Evolutionary conservation across 2,797 vertebrate genomes (phyloP).

Genomic region (Crocidura indochinensis): DNA sequence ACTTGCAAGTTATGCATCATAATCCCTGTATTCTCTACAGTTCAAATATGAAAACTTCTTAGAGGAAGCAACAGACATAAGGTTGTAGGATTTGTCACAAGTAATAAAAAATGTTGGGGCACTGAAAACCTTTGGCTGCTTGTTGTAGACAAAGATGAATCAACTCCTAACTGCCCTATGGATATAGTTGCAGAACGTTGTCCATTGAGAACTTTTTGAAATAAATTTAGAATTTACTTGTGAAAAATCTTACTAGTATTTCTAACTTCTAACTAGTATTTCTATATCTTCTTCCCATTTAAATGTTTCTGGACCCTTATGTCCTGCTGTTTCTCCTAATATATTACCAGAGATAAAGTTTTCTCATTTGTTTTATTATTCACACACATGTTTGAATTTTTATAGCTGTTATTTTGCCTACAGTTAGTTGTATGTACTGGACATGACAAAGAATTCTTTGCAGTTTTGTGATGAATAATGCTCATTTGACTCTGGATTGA

Average conservation of each 20-base stretch:
- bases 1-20: too few species aligned
- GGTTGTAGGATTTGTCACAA: slow-evolving; percentile 3
- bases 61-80: not conserved
- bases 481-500: slow-evolving; percentile 88
- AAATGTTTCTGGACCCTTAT: not conserved
- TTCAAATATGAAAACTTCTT: not conserved
- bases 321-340: slow-evolving; percentile 3
- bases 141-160: not conserved
- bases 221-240: not conserved
- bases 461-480: slow-evolving; percentile 86
- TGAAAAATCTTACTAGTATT: not conserved
- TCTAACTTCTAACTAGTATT: not conserved
- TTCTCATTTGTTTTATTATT: not conserved
- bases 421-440: slow-evolving; percentile 31
- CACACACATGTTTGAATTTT: slow-evolving; percentile 22
- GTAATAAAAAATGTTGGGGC: not conserved
- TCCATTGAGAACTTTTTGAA: not conserved
- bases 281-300: not conserved
- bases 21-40: too few species aligned
- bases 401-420: slow-evolving; percentile 22
- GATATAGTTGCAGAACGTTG: not conserved
- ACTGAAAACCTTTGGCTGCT: not conserved
- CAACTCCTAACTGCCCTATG: not conserved
- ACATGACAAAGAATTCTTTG: slow-evolving; percentile 47
- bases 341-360: not conserved